Percentiles rank a stretch among this genome's conserved stretches.
These are phyloP conservation scores for Dasypus novemcinctus DNA, from an alignment of 2,113 vertebrate species.

Conservation along the genomic window DNA sequence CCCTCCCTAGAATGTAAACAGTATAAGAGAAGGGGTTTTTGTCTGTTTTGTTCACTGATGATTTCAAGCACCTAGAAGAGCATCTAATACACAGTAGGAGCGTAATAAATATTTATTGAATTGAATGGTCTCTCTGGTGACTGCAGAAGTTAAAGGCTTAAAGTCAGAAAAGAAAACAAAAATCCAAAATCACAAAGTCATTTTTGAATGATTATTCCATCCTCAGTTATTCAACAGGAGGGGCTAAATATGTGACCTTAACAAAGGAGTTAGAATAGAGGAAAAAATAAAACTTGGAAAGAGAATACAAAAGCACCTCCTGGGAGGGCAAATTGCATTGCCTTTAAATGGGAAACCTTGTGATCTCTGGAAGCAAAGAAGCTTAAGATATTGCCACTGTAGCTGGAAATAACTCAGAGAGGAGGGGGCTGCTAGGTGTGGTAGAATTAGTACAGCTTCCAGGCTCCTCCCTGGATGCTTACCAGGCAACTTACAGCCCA, in stretches of 20 bases:
- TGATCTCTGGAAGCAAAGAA: constrained; percentile 38
- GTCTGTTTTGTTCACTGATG: background rate
- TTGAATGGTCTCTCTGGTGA: background rate
- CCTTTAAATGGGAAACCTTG: background rate
- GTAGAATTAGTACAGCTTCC: background rate
- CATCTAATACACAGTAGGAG: background rate
- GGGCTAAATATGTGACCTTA: background rate
- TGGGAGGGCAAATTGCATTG: constrained; percentile 22
- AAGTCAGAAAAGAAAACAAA: background rate
- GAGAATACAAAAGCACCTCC: background rate
- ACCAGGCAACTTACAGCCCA: constrained; percentile 39
- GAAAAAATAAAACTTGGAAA: constrained; percentile 6
- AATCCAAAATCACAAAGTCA: background rate
- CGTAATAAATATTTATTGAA: background rate
- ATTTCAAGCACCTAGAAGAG: background rate
- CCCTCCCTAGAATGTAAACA: background rate
- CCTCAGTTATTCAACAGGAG: background rate
- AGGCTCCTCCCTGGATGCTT: constrained; percentile 45
- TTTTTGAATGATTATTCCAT: background rate
- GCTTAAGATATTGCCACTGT: background rate
- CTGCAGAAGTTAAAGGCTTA: background rate
- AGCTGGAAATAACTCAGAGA: constrained; percentile 17
- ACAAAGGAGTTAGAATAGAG: background rate
- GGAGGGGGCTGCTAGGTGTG: background rate
- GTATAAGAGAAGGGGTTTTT: background rate